Conservation (phyloP, 2,888 invertebrate species). For the Coenonympha glycerion region DNA sequence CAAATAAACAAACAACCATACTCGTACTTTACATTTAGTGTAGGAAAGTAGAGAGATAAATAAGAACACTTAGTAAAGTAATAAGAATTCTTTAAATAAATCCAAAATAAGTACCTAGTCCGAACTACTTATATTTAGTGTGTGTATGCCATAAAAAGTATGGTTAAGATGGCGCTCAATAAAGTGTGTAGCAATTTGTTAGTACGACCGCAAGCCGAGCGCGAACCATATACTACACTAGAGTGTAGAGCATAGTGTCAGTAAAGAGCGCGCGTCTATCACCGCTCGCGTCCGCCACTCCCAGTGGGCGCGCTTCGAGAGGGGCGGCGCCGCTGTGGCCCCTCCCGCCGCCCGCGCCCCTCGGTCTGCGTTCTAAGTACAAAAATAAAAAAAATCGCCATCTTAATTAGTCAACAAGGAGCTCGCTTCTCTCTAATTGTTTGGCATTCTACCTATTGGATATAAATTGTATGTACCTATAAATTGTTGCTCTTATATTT, state of each 20-base stretch:
- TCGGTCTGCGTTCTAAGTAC: slow-evolving; percentile 17
- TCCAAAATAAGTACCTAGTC: neutral
- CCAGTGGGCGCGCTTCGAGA: slow-evolving; percentile 48
- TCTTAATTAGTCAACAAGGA: slow-evolving; percentile 16
- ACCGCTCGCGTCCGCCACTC: slow-evolving; percentile 42
- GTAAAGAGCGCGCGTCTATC: slow-evolving; percentile 23
- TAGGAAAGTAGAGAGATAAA: too few relatives aligned
- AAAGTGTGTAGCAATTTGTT: slow-evolving; percentile 26
- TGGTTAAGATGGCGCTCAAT: slow-evolving; percentile 26
- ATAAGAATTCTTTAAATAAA: too few relatives aligned
- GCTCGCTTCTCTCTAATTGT: neutral
- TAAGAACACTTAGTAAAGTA: too few relatives aligned
- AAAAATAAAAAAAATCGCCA: slow-evolving; percentile 20
- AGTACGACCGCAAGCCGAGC: slow-evolving; percentile 23
- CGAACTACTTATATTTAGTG: neutral
- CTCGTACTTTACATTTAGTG: too few relatives aligned
- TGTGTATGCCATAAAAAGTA: slow-evolving; percentile 3
- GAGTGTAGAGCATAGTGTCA: slow-evolving; percentile 25
- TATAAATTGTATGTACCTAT: neutral
- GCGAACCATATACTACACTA: slow-evolving; percentile 14
- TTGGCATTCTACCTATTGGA: neutral
- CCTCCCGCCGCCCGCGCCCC: slow-evolving; percentile 39
- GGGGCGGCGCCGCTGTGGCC: slow-evolving; percentile 52
- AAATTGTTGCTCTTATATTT: too few relatives aligned
- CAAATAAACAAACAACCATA: too few relatives aligned